Evolutionary conservation across 2,888 invertebrate genomes (phyloP), one percentile per base, ranked within the genome.

Genomic region (Silvanus unidentatus): DNA sequence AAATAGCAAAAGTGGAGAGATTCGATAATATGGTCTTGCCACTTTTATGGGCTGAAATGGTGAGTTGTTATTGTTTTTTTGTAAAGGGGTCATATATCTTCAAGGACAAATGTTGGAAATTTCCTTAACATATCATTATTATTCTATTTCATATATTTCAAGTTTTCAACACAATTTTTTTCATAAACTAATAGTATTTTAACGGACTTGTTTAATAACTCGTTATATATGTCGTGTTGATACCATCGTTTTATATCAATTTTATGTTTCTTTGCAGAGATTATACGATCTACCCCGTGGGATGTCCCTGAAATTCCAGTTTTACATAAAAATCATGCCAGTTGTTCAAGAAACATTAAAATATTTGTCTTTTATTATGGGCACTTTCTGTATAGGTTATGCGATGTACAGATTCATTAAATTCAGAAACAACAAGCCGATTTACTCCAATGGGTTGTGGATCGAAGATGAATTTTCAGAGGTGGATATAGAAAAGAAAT

Each of bases 11-110:
- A 57, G 78, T 81, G 1, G 79, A 78, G 1, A 75, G 72, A 43
- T 89, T 92, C 63, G 75, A 82, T 41, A 75, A 88, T 55, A 74
- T 86, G 66, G 80, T 87, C 9, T 71, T 91, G 2, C 93, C 93
- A 0, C 73, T 92, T 64, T 73, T 92, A 2, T 93, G 92, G 92
- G 89, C 89, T 54, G 91, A 92, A 78, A 88, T 89, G 65, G 92
- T 91, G 78, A 86, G n/a, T n/a, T n/a, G n/a, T n/a, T n/a, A n/a
- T n/a, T n/a, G n/a, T n/a, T 88, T 83, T 22, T 22, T n/a, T n/a
- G n/a, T n/a, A n/a, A n/a, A n/a, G n/a, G n/a, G n/a, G n/a, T n/a
- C n/a, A n/a, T n/a, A n/a, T n/a, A n/a, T n/a, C n/a, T 10, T 39
- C 16, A 43, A n/a, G 10, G 8, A 13, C 9, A 9, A 43, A 22